Evolutionary conservation across 2,113 vertebrate species (phyloP).

Genomic region (Archocentrus centrarchus): DNA sequence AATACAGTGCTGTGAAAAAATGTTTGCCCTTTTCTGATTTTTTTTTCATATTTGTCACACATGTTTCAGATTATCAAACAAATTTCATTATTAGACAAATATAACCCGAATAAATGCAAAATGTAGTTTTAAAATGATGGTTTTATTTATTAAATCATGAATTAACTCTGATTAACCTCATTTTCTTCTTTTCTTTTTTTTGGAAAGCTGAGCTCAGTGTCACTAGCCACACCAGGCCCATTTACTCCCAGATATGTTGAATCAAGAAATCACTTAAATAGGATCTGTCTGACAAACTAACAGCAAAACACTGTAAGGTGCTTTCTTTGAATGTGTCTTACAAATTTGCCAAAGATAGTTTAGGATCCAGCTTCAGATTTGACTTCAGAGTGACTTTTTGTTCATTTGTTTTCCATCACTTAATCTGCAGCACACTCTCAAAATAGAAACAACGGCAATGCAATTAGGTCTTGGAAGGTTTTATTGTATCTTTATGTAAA

Average conservation of each 20-base stretch:
- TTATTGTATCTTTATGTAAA: constrained; percentile 79
- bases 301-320: no score
- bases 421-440: not conserved
- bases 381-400: not conserved
- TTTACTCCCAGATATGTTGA: not conserved
- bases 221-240: not conserved
- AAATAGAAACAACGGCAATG: constrained; percentile 24
- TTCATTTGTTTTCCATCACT: not conserved
- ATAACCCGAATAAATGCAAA: not conserved
- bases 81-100: not conserved
- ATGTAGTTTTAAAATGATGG: not conserved
- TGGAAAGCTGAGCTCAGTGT: not conserved
- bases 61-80: not conserved
- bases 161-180: not conserved
- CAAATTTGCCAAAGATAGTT: not conserved
- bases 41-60: not conserved
- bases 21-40: no score
- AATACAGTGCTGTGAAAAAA: no score
- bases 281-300: not conserved
- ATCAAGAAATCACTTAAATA: not conserved
- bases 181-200: not conserved
- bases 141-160: not conserved
- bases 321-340: no score
- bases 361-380: not conserved
- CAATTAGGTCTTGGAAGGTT: constrained; percentile 50